A percentile compares a stretch with the other conserved stretches of the same genome.
Evolutionary conservation across 2,797 vertebrate genomes (phyloP).

Genomic region (Buphagus erythrorhynchus): DNA sequence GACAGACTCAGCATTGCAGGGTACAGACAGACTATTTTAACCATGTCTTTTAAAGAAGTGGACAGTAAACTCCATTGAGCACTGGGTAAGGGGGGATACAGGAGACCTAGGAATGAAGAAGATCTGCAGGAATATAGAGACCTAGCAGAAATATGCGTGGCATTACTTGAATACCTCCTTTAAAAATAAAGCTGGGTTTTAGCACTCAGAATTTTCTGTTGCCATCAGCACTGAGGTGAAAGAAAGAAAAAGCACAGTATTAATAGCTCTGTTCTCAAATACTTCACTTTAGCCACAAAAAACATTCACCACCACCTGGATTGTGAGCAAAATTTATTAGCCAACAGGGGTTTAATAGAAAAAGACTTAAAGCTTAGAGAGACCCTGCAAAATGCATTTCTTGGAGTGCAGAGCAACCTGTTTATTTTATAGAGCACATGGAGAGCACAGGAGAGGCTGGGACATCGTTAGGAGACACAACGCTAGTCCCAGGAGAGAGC

Average conservation of each 20-base stretch:
- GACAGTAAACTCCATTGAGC: not conserved
- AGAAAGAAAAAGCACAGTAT: not conserved
- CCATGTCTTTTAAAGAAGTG: not conserved
- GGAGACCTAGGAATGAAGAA: not conserved
- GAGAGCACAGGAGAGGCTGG: not conserved
- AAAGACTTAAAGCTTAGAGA: not conserved
- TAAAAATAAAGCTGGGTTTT: not conserved
- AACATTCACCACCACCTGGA: not conserved
- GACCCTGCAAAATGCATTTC: not conserved
- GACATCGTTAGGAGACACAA: not conserved
- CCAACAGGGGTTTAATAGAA: not conserved
- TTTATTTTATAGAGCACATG: slow-evolving; percentile 16
- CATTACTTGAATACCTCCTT: not conserved
- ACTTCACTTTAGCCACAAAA: not conserved
- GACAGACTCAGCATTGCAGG: not conserved
- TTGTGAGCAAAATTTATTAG: slow-evolving; percentile 27
- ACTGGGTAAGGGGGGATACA: not conserved
- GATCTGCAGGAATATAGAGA: not conserved
- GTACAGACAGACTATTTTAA: not conserved
- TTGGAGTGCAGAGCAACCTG: not conserved
- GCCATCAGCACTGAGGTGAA: not conserved
- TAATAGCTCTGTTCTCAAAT: slow-evolving; percentile 1
- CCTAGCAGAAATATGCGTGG: not conserved
- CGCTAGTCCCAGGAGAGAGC: accelerated
- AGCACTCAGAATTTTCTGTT: not conserved